phyloP scores from a whole-genome alignment of 2,797 vertebrate genomes.

The Neomorphus geoffroyi region DNA sequence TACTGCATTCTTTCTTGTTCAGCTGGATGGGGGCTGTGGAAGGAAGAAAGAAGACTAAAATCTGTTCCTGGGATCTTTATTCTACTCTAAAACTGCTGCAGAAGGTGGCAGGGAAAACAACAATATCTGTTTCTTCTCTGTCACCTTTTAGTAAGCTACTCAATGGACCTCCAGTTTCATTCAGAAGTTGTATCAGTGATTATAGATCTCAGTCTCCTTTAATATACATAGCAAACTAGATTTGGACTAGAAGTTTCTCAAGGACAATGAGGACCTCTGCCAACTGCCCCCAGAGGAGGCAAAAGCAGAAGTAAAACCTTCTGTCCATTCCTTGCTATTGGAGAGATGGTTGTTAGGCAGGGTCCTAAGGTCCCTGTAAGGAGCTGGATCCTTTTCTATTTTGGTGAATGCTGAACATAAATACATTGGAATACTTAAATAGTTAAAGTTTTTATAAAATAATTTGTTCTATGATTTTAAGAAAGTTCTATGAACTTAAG shows the following conservation, averaged over 20 bases:
- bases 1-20: neutral
- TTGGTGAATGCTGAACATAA: neutral
- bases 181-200: neutral
- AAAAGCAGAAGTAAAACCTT: neutral
- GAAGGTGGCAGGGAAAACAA: neutral
- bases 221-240: neutral
- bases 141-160: neutral
- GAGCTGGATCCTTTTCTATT: accelerated
- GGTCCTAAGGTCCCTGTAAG: neutral
- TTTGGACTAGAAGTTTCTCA: neutral
- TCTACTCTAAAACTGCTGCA: neutral
- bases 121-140: neutral
- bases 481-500: too few species aligned
- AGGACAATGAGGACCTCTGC: neutral
- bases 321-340: neutral
- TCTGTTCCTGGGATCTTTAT: neutral
- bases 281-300: neutral
- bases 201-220: neutral
- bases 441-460: neutral
- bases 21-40: neutral
- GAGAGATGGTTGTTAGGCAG: neutral
- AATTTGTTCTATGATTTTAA: neutral
- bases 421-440: neutral
- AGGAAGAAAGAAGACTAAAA: neutral
- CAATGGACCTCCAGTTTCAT: neutral